Evolutionary conservation across 2,888 invertebrate species (phyloP).

Genomic region (Notodonta ziczac): DNA sequence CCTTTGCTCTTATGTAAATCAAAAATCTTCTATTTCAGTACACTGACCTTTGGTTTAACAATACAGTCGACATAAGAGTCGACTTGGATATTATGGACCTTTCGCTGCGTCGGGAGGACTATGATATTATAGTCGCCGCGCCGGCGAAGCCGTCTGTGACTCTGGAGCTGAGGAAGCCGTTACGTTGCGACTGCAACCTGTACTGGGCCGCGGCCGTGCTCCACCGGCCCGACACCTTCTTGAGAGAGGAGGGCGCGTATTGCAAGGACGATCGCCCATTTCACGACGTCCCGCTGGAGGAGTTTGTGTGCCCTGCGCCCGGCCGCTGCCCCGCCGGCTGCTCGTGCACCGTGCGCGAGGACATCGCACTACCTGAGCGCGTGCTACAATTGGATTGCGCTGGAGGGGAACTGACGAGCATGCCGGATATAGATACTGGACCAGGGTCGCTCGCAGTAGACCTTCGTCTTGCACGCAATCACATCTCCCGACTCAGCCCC

Average conservation of each 20-base stretch:
- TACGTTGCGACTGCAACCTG: slow-evolving; percentile 17
- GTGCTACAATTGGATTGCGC: neutral
- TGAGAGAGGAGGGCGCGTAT: neutral
- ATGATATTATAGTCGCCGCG: neutral
- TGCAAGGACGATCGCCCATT: neutral
- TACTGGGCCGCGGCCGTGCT: slow-evolving; percentile 3
- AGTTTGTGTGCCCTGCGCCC: neutral
- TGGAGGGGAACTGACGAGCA: neutral
- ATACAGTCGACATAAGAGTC: neutral
- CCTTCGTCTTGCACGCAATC: neutral
- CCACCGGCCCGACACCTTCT: slow-evolving; percentile 6
- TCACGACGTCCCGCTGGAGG: neutral
- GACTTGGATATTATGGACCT: neutral
- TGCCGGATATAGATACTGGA: neutral
- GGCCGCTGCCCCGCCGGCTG: neutral
- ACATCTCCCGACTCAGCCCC: neutral
- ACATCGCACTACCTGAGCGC: neutral
- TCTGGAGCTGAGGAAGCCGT: slow-evolving; percentile 22
- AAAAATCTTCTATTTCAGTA: neutral
- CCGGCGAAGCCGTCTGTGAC: neutral
- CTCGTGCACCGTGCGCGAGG: neutral
- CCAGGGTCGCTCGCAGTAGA: neutral
- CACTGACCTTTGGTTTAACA: neutral
- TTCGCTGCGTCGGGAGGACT: neutral
- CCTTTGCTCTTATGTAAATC: no score